A percentile compares a stretch with the other conserved stretches of the same genome.
phyloP scores from a whole-genome alignment of 92 coral and sea anemone species.

The Phymanthus crucifer region DNA sequence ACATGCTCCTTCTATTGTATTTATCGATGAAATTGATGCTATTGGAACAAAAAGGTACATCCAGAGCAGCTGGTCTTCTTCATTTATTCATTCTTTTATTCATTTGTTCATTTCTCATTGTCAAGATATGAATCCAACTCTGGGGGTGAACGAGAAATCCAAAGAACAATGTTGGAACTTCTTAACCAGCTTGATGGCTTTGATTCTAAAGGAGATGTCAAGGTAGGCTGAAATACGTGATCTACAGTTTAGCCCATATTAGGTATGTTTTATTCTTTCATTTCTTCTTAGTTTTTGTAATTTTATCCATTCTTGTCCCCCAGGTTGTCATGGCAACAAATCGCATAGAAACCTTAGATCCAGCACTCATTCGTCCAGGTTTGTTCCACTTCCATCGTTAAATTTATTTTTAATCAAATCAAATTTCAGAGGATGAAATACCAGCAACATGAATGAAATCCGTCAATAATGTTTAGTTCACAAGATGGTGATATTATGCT shows the following conservation, averaged over 20 bases:
- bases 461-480: too few species aligned
- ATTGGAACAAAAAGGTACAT: slow-evolving; percentile 94
- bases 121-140: slow-evolving; percentile 92
- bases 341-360: slow-evolving; percentile 94
- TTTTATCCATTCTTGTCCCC: background rate
- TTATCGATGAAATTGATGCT: slow-evolving; percentile 98
- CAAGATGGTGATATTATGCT: too few species aligned
- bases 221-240: slow-evolving; percentile 37
- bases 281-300: background rate
- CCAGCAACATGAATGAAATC: background rate
- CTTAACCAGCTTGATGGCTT: slow-evolving; percentile 98
- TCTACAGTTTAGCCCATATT: background rate
- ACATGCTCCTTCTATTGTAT: slow-evolving; percentile 97
- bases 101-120: background rate
- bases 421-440: background rate
- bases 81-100: background rate
- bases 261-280: background rate
- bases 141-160: slow-evolving; percentile 99
- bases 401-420: background rate
- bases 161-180: slow-evolving; percentile 96
- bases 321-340: slow-evolving; percentile 98
- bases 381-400: background rate
- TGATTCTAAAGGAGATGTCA: slow-evolving; percentile 98
- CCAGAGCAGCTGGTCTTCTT: too few species aligned
- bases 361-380: slow-evolving; percentile 98